phyloP scores from a whole-genome alignment of 2,113 vertebrate genomes.

The Callipepla squamata region DNA sequence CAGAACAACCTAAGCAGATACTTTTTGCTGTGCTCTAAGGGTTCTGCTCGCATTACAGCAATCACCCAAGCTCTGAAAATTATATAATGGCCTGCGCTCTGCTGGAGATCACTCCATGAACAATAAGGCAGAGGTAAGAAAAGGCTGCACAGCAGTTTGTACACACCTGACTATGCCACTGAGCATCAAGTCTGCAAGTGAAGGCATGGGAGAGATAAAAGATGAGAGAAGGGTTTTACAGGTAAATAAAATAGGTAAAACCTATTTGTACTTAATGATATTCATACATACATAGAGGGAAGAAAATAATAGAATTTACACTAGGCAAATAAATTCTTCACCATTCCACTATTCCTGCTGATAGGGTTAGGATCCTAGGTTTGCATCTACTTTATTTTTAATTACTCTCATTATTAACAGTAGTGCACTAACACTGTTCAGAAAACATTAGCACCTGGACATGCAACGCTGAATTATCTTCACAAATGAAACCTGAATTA shows the following conservation, averaged over 20 bases:
- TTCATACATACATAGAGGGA: not conserved
- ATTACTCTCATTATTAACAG: not conserved
- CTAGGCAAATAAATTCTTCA: not conserved
- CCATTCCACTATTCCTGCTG: not conserved
- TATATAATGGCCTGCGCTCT: not conserved
- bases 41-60: not conserved
- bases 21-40: not conserved
- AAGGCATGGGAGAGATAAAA: not conserved
- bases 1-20: not conserved
- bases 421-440: not conserved
- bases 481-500: not conserved
- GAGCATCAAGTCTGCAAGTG: not conserved
- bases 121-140: not conserved
- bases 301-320: not conserved
- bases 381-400: not conserved
- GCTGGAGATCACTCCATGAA: not conserved
- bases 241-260: too few relatives aligned
- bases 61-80: not conserved
- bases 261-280: not conserved
- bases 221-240: not conserved
- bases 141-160: not conserved
- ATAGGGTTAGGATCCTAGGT: not conserved
- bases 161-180: not conserved
- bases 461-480: not conserved
- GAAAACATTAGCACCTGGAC: not conserved